phyloP scores from a whole-genome alignment of 2,113 vertebrate species.

The Pitta sordida region DNA sequence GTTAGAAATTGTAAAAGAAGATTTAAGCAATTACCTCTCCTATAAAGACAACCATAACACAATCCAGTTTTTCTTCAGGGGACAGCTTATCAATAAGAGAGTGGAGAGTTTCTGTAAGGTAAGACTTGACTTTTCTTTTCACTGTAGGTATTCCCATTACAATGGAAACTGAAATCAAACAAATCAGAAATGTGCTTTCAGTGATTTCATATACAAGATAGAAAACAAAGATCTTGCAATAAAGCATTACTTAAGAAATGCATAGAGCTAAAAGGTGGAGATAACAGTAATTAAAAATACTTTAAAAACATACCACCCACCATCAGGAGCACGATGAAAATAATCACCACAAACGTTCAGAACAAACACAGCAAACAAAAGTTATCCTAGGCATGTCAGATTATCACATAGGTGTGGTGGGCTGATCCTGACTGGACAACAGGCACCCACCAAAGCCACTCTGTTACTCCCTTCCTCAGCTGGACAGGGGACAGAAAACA shows the following conservation, averaged over 20 bases:
- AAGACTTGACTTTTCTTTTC: conserved; percentile 97
- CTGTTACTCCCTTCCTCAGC: background rate
- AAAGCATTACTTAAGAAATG: background rate
- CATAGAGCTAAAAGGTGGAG: background rate
- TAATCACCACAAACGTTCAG: background rate
- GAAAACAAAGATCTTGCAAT: background rate
- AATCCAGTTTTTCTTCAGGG: conserved; percentile 93
- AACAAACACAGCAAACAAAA: background rate
- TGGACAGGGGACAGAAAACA: background rate
- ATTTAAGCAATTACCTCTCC: conserved; percentile 85
- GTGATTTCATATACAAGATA: background rate
- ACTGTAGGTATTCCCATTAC: conserved; percentile 99
- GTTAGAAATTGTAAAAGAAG: background rate
- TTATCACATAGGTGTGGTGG: background rate
- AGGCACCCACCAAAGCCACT: background rate
- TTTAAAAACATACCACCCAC: background rate
- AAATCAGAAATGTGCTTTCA: conserved; percentile 29
- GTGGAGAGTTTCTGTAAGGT: conserved; percentile 93
- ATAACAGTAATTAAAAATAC: background rate
- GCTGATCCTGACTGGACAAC: background rate
- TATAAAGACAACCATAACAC: conserved; percentile 93
- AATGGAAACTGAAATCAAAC: conserved; percentile 87
- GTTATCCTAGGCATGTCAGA: background rate
- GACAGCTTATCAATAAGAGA: conserved; percentile 96
- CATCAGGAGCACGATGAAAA: background rate